Evolutionary conservation across 2,888 invertebrate genomes (phyloP).

Genomic region (Nasonovia ribisnigri): DNA sequence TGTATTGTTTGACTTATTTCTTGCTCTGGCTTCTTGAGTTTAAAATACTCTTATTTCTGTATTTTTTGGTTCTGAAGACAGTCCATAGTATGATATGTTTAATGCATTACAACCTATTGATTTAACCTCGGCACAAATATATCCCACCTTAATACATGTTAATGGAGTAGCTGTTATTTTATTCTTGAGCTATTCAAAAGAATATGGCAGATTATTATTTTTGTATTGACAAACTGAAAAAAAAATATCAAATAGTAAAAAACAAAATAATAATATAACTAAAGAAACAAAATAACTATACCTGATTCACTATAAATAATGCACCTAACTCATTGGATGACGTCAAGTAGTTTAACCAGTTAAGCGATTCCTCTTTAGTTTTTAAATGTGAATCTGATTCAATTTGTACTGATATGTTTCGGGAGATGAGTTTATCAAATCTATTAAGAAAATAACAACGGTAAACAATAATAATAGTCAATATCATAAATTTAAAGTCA

Average conservation of each 20-base stretch:
- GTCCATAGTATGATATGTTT: neutral
- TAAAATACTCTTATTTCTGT: neutral
- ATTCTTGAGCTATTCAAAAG: neutral
- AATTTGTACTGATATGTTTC: neutral
- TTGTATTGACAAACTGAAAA: neutral
- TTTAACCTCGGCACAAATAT: neutral
- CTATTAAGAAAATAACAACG: neutral
- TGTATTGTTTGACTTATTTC: neutral
- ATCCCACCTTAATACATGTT: constrained; percentile 20
- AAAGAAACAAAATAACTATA: neutral
- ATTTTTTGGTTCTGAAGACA: neutral
- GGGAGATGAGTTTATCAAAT: constrained; percentile 16
- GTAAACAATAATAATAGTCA: too few relatives aligned
- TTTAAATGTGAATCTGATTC: neutral
- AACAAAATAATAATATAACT: neutral
- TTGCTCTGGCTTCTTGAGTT: neutral
- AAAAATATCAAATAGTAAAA: neutral
- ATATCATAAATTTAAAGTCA: neutral
- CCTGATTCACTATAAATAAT: constrained; percentile 42
- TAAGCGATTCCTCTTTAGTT: neutral
- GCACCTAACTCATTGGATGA: neutral
- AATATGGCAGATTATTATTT: constrained; percentile 9
- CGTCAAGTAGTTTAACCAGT: neutral
- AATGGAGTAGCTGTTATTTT: neutral
- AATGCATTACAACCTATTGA: constrained; percentile 3